Conservation (phyloP, 1,140 invertebrate genomes). For the Lordiphosa mommai region DNA sequence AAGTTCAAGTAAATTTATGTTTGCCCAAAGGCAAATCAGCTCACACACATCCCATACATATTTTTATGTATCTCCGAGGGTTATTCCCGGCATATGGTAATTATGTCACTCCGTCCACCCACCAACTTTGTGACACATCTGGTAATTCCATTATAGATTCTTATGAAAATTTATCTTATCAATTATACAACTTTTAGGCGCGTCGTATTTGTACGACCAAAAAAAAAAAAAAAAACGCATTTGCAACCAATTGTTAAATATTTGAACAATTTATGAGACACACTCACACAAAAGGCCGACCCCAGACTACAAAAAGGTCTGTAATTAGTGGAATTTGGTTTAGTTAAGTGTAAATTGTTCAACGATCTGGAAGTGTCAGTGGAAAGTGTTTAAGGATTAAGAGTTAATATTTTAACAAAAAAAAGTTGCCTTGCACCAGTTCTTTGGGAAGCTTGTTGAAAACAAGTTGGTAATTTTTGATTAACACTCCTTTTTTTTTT, state of each 20-base stretch:
- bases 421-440: constrained; percentile 43
- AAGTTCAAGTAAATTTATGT: constrained; percentile 42
- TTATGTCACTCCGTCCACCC: constrained; percentile 45
- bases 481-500: too few species aligned
- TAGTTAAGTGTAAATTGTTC: constrained; percentile 35
- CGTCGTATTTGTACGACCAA: constrained; percentile 31
- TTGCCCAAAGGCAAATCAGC: constrained; percentile 5
- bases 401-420: constrained; percentile 5
- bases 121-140: constrained; percentile 29
- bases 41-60: constrained; percentile 21
- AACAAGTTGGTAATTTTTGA: constrained; percentile 68
- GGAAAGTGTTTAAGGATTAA: background rate
- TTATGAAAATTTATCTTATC: constrained; percentile 57
- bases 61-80: constrained; percentile 23
- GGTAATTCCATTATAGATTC: constrained; percentile 53
- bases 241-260: constrained; percentile 71
- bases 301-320: constrained; percentile 62
- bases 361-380: background rate
- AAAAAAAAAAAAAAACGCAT: constrained; percentile 23
- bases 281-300: constrained; percentile 6
- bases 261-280: constrained; percentile 72
- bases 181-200: constrained; percentile 36
- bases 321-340: constrained; percentile 60
- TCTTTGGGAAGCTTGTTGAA: constrained; percentile 36
- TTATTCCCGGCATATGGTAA: constrained; percentile 45